Conservation (phyloP, 2,888 invertebrate species). For the Catocala sponsa region DNA sequence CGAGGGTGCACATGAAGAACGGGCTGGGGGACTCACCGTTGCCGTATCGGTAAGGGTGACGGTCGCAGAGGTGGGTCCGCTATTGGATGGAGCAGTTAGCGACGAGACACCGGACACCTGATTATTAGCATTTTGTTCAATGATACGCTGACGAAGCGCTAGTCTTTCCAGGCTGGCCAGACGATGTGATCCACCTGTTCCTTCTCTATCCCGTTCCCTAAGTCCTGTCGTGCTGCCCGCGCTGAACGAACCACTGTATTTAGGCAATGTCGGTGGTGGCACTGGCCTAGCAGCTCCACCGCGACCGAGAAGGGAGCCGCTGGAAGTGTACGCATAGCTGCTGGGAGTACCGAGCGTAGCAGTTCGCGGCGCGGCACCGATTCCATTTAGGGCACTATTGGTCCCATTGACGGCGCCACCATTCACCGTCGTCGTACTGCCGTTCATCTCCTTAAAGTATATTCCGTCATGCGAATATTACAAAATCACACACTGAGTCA, state of each 20-base stretch:
- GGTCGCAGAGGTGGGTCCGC: slow-evolving; percentile 81
- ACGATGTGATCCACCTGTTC: slow-evolving; percentile 92
- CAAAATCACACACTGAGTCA: slow-evolving; percentile 81
- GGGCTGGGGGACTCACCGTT: slow-evolving; percentile 86
- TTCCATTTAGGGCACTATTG: slow-evolving; percentile 79
- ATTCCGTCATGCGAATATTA: slow-evolving; percentile 81
- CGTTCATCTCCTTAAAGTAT: slow-evolving; percentile 82
- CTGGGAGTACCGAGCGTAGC: slow-evolving; percentile 87
- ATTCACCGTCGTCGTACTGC: slow-evolving; percentile 86
- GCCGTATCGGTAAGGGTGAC: slow-evolving; percentile 86
- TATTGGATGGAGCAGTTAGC: slow-evolving; percentile 70
- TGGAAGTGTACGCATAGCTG: slow-evolving; percentile 90
- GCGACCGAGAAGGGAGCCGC: slow-evolving; percentile 88
- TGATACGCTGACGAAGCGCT: slow-evolving; percentile 93
- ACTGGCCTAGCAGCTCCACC: slow-evolving; percentile 90
- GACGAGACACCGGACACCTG: slow-evolving; percentile 71
- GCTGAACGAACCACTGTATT: slow-evolving; percentile 93
- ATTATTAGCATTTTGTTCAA: slow-evolving; percentile 90
- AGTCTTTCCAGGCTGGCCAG: slow-evolving; percentile 94
- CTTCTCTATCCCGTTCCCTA: slow-evolving; percentile 90
- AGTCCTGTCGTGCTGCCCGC: slow-evolving; percentile 90
- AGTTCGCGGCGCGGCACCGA: slow-evolving; percentile 82
- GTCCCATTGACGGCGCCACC: slow-evolving; percentile 84
- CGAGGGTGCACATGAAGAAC: slow-evolving; percentile 80
- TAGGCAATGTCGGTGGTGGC: slow-evolving; percentile 93